Conservation (phyloP, 2,113 vertebrate genomes). For the Ceyx cyanopectus region DNA sequence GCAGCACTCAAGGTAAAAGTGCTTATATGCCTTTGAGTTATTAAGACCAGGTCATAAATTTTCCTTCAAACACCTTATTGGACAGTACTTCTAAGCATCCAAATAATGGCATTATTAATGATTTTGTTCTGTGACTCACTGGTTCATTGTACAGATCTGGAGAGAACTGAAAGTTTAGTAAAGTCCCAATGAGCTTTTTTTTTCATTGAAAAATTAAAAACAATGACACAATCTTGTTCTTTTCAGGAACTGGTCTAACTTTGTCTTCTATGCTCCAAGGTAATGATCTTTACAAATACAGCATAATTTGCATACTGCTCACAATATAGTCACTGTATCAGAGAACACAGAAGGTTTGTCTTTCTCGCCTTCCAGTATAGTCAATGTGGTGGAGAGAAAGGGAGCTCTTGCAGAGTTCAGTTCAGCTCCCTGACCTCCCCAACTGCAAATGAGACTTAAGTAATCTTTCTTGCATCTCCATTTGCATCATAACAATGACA, state of each 20-base stretch:
- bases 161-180: not conserved
- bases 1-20: not conserved
- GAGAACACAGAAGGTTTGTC: not conserved
- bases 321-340: not conserved
- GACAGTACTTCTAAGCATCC: not conserved
- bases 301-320: not conserved
- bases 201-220: not conserved
- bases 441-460: not conserved
- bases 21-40: not conserved
- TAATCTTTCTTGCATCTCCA: not conserved
- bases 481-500: not conserved
- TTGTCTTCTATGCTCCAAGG: not conserved
- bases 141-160: not conserved
- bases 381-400: fast-evolving
- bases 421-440: not conserved
- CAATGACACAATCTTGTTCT: not conserved
- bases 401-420: not conserved
- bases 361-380: not conserved
- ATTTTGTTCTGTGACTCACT: not conserved
- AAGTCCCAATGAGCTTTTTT: not conserved
- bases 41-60: not conserved
- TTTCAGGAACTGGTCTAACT: not conserved
- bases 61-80: not conserved
- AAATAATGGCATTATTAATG: not conserved
- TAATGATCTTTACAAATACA: not conserved